phyloP scores from a whole-genome alignment of 2,113 vertebrate genomes.

The Hippocampus barbouri region DNA sequence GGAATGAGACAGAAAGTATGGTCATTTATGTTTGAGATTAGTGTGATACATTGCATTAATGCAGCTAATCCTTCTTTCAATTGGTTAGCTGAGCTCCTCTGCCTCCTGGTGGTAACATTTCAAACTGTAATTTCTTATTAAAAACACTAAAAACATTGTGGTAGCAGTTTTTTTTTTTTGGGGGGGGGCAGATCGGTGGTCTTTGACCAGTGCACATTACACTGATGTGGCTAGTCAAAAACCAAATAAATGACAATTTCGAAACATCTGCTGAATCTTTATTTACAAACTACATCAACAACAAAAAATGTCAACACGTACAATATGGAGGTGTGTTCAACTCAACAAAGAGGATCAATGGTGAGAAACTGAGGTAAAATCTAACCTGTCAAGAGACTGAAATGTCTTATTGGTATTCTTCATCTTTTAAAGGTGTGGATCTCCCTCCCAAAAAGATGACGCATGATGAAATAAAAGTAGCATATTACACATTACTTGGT shows the following conservation, averaged over 20 bases:
- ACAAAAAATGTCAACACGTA: slow-evolving; percentile 27
- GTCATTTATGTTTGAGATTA: not conserved
- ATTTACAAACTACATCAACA: slow-evolving; percentile 51
- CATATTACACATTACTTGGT: not conserved
- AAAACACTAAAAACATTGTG: no score
- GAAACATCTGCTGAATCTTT: slow-evolving; percentile 64
- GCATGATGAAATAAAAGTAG: not conserved
- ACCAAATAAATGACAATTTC: not conserved
- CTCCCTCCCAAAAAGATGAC: not conserved
- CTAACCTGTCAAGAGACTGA: slow-evolving; percentile 10
- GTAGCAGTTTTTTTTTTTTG: no score
- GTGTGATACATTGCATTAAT: not conserved
- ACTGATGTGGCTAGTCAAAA: not conserved
- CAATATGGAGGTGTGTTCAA: slow-evolving; percentile 8
- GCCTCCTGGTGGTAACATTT: slow-evolving; percentile 36
- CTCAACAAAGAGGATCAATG: slow-evolving; percentile 2
- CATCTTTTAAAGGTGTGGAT: not conserved
- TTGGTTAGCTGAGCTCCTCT: not conserved
- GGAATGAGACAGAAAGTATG: slow-evolving; percentile 44
- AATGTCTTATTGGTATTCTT: not conserved
- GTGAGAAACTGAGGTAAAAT: slow-evolving; percentile 11
- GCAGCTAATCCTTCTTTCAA: not conserved
- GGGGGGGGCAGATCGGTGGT: no score
- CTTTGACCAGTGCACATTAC: no score
- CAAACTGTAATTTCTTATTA: slow-evolving; percentile 10